Base-by-base conservation (phyloP, 2,113 vertebrate genomes). In the Odocoileus hemionus region DNA sequence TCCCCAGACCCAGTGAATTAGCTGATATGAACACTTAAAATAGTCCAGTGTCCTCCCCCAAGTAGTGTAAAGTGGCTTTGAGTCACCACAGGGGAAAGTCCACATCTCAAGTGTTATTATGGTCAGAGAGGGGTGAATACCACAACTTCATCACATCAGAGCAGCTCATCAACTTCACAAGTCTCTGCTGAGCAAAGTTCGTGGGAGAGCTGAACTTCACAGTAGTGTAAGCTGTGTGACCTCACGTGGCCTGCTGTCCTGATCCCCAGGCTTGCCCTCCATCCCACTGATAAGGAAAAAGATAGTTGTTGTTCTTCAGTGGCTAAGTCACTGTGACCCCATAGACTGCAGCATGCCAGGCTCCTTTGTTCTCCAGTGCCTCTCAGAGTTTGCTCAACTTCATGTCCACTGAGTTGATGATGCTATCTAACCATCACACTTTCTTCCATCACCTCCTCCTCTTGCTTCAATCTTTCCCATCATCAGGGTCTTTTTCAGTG, bases 51-150 rank as follows among this genome's bases (percentile, higher is more conserved):
- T 70, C 52, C 80, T 91, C 52, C 57, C 92, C 55, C 33, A 30
- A 9, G 52, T 1, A 43, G 28, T 16, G 16, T 16, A 28, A 11
- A 74, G 17, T 43, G 33, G 23, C 1, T 3, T 23, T 95, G 86
- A 92, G 83, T 87, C 83, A 95, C 6, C 26, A 39, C 39, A 58
- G 25, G 93, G 97, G 96, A 94, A 97, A 97, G 89, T 96, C 93
- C 79, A 76, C 33, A 16, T 30, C 13, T 43, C 12, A 28, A 83
- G 78, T 5, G 7, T 33, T 7, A 25, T 36, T 61, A 52, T 57
- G 76, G 88, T 92, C 78, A 92, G 89, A 83, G 86, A 47, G 7
- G 36, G 19, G 55, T 45, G 47, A 86, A 50, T 45, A 33, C 86
- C 67, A 28, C 45, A 28, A 3, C 64, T 54, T 33, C 12, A 28